A percentile compares a stretch with the other conserved stretches of the same genome.
Conservation (phyloP, 2,113 vertebrate genomes). For the Petaurus breviceps region DNA sequence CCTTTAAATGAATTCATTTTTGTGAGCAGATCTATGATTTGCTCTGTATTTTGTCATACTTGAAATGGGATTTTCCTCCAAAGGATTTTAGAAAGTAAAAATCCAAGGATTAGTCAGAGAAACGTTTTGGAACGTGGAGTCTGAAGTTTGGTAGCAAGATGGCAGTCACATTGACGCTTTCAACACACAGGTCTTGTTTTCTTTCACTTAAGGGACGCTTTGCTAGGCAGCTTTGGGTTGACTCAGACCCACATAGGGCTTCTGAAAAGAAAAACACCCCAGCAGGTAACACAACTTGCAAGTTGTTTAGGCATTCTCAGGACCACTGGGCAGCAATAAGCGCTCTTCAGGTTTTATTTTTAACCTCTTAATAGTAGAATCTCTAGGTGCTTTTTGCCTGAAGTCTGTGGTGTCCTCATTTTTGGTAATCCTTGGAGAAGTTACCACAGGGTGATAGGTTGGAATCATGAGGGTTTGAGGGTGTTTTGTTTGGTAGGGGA, state of each 20-base stretch:
- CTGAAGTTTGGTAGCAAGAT: neutral
- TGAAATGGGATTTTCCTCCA: neutral
- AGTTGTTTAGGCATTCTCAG: constrained; percentile 75
- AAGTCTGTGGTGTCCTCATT: constrained; percentile 31
- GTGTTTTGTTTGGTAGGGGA: neutral
- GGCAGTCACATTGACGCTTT: neutral
- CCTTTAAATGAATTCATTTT: constrained; percentile 37
- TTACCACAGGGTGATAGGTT: accelerated
- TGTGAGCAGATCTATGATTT: neutral
- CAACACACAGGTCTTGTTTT: neutral
- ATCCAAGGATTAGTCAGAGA: neutral
- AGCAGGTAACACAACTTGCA: constrained; percentile 62
- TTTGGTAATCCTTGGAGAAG: neutral
- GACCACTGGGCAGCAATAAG: constrained; percentile 75
- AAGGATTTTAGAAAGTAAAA: neutral
- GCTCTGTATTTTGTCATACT: neutral
- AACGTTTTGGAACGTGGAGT: neutral
- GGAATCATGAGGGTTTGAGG: neutral
- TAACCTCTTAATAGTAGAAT: constrained; percentile 38
- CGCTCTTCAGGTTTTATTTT: constrained; percentile 63
- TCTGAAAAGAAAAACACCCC: constrained; percentile 15
- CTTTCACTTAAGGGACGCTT: neutral
- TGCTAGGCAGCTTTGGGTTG: neutral
- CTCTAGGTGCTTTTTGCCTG: constrained; percentile 74
- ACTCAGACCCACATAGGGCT: constrained; percentile 63